A percentile compares a stretch with the other conserved stretches of the same genome.
Evolutionary conservation across 1,140 invertebrate species (phyloP).

Genomic region (Contarinia nasturtii): DNA sequence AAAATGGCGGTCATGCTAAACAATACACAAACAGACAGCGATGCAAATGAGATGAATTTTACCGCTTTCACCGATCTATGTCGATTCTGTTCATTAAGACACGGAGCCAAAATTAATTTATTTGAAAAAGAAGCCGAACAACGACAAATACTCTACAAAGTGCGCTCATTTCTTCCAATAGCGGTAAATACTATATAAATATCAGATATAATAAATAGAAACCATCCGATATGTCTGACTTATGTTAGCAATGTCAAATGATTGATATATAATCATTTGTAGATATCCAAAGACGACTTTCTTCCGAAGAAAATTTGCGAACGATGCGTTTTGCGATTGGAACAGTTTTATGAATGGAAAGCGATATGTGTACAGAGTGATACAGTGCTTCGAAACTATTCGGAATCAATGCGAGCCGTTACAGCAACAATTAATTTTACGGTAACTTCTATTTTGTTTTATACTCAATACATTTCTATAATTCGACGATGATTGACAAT

Average conservation of each 20-base stretch:
- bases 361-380: conserved; percentile 40
- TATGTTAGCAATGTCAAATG: neutral
- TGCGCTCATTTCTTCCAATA: conserved; percentile 41
- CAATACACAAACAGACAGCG: neutral
- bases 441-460: conserved; percentile 25
- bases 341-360: conserved; percentile 46
- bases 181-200: conserved; percentile 3
- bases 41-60: conserved; percentile 44
- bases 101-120: conserved; percentile 37
- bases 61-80: conserved; percentile 40
- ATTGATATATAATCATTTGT: conserved; percentile 4
- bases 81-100: conserved; percentile 43
- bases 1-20: conserved; percentile 2
- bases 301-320: conserved; percentile 51
- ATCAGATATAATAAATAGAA: neutral
- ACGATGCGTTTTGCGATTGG: conserved; percentile 37
- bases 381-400: conserved; percentile 41
- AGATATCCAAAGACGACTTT: conserved; percentile 49
- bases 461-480: too few species aligned
- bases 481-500: too few species aligned
- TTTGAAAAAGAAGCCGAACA: conserved; percentile 50
- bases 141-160: conserved; percentile 43
- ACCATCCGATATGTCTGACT: neutral
- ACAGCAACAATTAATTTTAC: conserved; percentile 41
- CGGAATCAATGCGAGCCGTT: conserved; percentile 40